These are phyloP conservation scores for Cynoglossus semilaevis DNA, from an alignment of 2,113 vertebrate species.

Conservation along the genomic window DNA sequence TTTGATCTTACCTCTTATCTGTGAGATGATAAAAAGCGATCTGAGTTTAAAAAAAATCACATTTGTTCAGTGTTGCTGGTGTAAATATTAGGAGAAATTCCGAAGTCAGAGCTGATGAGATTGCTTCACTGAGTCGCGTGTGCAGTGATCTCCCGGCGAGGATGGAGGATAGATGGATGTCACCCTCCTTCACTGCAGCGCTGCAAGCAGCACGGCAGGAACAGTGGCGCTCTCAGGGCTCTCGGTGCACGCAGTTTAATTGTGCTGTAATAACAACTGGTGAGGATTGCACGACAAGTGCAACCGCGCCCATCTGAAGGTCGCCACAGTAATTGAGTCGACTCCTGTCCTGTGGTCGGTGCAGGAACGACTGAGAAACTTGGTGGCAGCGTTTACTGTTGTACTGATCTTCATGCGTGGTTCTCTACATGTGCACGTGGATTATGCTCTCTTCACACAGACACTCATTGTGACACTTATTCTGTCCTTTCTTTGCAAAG, in stretches of 20 bases:
- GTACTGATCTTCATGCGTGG: not conserved
- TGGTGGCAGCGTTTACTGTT: not conserved
- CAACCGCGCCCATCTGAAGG: conserved; percentile 64
- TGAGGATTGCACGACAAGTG: conserved; percentile 54
- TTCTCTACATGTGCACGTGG: not conserved
- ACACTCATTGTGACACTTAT: too few relatives aligned
- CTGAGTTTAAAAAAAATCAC: conserved; percentile 1
- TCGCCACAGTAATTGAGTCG: conserved; percentile 47
- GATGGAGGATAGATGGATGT: conserved; percentile 66
- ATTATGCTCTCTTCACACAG: not conserved
- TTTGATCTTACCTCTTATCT: conserved; percentile 65
- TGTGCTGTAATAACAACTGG: conserved; percentile 60
- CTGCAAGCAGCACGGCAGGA: conserved; percentile 52
- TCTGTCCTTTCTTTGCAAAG: not conserved
- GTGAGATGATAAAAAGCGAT: not conserved
- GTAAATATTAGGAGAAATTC: conserved; percentile 38
- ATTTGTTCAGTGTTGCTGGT: conserved; percentile 16
- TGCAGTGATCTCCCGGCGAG: conserved; percentile 49
- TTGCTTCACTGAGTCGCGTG: conserved; percentile 40
- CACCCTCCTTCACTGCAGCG: conserved; percentile 61
- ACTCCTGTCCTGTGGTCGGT: conserved; percentile 6
- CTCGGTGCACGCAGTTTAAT: conserved; percentile 65
- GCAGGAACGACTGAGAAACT: conserved; percentile 6
- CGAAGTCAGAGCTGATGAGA: conserved; percentile 27
- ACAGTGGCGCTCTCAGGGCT: conserved; percentile 59